Base-by-base conservation (phyloP, 1,140 invertebrate genomes). In the Cecropterus lyciades region DNA sequence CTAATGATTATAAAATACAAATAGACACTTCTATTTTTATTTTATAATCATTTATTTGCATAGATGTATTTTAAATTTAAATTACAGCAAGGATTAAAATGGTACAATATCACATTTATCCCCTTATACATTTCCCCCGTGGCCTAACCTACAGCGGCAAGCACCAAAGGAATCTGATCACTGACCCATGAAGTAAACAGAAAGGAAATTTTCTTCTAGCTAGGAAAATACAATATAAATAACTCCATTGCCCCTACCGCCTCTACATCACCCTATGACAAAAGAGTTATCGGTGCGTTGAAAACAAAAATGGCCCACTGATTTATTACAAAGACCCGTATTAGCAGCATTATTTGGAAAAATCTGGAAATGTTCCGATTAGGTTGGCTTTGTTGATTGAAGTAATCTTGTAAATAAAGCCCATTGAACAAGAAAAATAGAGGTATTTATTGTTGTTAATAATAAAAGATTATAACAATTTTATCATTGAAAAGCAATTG, bases 231-330 rank as follows among this genome's bases (percentile, higher is more conserved):
- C 85, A 84, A 85, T 89, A 92, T 92, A 92, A 92, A 92, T 92
- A 92, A 91, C 87, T 92, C 88, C 80, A 89, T 88, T 78, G 87
- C 81, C 79, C 85, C 84, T 79, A 72, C 78, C 71, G 79, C 77
- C 73, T 77, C 87, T 89, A 87, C 87, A 89, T 89, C 88, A 85
- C 88, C 84, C 83, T 87, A 89, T 89, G 89, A 92, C 89, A 92
- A 92, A 92, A 92, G 89, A 92, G 89, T 92, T 91, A 92, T 92
- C 89, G 87, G 87, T 92, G 87, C 87, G 89, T 89, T 92, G 89
- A 92, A 89, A 92, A 92, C 89, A 92, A 92, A 92, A 92, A 92
- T 92, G 87, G 86, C 85, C 76, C 79, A 60, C 69, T 87, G 87
- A 91, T 92, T 92, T 92, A 91, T 84, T 57, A 62, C 67, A 49